A percentile compares a stretch with the other conserved stretches of the same genome.
These are phyloP conservation scores for Lithobates sylvaticus DNA, from an alignment of 2,797 vertebrate genomes.

Conservation along the genomic window DNA sequence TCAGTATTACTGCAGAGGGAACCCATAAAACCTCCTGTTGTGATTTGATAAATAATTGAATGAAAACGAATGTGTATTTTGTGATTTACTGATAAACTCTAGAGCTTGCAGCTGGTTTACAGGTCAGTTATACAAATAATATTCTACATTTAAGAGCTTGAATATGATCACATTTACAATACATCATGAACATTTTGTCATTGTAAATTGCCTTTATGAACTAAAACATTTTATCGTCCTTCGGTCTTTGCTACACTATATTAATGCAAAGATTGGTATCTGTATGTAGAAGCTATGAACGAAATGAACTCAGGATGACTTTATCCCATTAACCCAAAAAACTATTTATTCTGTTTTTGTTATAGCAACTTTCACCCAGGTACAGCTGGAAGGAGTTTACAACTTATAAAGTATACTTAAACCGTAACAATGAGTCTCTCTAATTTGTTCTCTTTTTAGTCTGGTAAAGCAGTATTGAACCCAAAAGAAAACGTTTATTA, in stretches of 20 bases:
- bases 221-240: constrained; percentile 14
- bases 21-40: constrained; percentile 31
- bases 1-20: constrained; percentile 14
- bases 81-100: constrained; percentile 28
- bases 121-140: constrained; percentile 22
- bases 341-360: too few relatives aligned
- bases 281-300: background rate
- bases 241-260: background rate
- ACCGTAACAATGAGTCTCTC: too few relatives aligned
- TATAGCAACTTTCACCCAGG: too few relatives aligned
- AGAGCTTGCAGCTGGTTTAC: constrained; percentile 27
- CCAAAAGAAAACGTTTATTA: too few relatives aligned
- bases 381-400: too few relatives aligned
- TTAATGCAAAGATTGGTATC: constrained; percentile 6
- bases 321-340: too few relatives aligned
- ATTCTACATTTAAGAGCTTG: constrained; percentile 26
- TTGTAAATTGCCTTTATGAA: constrained; percentile 10
- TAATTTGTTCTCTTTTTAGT: too few relatives aligned
- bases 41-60: constrained; percentile 42
- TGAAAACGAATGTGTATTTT: constrained; percentile 17
- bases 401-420: too few relatives aligned
- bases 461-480: too few relatives aligned
- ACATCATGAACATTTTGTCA: constrained; percentile 29
- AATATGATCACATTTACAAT: constrained; percentile 24
- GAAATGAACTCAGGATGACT: background rate